Base-by-base conservation (phyloP, 1,140 invertebrate species). In the Leptonema lineaticorne region DNA sequence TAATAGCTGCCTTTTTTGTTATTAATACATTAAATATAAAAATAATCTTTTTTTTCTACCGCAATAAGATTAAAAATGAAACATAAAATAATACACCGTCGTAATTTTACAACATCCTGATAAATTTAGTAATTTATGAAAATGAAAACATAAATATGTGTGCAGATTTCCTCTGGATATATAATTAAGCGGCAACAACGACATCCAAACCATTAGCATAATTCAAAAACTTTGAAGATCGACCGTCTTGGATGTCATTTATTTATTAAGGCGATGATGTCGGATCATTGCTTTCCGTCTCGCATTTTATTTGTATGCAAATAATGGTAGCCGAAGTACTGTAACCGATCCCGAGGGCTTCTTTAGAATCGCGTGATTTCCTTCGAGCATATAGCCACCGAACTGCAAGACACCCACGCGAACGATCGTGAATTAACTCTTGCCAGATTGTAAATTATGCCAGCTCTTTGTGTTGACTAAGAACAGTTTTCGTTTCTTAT, bases 361-460 rank as follows among this genome's bases (percentile, higher is more conserved):
- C 46, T 33, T 33, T 11, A 11, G 30, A 20, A 48, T 48, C 46
- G 46, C 46, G 46, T 48, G 46, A 48, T 48, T 41, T 20, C 46
- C 46, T 9, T 7, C 4, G 46, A 1, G 6, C 46, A 20, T 41
- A 16, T 2, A 48, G 46, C 46, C 46, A 48, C 46, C 18, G 46
- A 8, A 24, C 46, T 11, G 46, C 46, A 8, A 8, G 16, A 1
- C 46, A 3, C 46, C 46, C 46, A 48, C 46, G 9, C 20, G n/a
- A 18, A 24, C 46, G 46, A 20, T 20, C 46, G 22, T 48, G 46
- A 5, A 48, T 48, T 48, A 48, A 48, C 16, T 20, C 3, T 24
- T 7, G 20, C 46, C 46, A 48, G 46, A 48, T 48, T 48, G 46
- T 48, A 48, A 48, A 48, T 48, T 48, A 48, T 48, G 46, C 46